Evolutionary conservation across 2,113 vertebrate species (phyloP).

Genomic region (Seriola rivoliana): DNA sequence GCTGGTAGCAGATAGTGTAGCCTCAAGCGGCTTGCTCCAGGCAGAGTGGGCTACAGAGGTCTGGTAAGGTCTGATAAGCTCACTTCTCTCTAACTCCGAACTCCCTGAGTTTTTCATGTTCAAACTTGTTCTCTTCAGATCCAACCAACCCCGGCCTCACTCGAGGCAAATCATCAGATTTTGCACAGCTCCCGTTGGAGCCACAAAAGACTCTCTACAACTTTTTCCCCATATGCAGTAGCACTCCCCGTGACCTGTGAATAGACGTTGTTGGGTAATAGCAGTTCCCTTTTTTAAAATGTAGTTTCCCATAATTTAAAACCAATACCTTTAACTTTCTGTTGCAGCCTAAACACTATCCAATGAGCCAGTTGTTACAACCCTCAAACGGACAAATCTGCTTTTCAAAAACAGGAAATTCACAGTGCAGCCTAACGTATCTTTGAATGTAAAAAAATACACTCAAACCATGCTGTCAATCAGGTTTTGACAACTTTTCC

Average conservation of each 20-base stretch:
- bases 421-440: background rate
- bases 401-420: conserved; percentile 10
- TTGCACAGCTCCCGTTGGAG: background rate
- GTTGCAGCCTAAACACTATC: background rate
- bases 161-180: background rate
- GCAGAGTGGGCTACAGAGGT: background rate
- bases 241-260: background rate
- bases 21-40: background rate
- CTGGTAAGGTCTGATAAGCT: background rate
- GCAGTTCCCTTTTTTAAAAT: background rate
- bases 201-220: background rate
- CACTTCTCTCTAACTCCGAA: background rate
- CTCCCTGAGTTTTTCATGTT: background rate
- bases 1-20: background rate
- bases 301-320: background rate
- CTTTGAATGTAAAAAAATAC: background rate
- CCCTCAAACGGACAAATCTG: background rate
- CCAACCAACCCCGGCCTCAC: background rate
- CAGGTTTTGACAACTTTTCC: background rate
- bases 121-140: background rate
- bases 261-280: background rate
- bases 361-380: background rate
- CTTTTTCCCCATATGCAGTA: background rate
- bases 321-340: background rate
- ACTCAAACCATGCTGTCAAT: conserved; percentile 1